phyloP scores from a whole-genome alignment of 1,140 invertebrate species.

The Diploscapter pachys region DNA sequence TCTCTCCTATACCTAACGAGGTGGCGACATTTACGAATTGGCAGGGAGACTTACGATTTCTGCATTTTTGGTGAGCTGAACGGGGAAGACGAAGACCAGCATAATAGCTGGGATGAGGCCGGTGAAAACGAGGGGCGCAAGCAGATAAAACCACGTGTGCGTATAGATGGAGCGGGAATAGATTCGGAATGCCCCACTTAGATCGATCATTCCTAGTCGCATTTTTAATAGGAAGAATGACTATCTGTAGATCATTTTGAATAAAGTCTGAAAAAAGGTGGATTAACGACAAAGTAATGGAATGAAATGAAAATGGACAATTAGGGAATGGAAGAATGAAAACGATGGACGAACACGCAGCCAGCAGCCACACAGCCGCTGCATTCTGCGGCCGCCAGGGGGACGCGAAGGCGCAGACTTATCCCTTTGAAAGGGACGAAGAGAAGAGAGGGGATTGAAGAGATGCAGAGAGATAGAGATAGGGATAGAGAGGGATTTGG shows the following conservation, averaged over 20 bases:
- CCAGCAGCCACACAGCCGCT: no score
- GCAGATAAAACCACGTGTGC: constrained; percentile 11
- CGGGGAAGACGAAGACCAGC: constrained; percentile 34
- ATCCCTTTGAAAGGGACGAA: no score
- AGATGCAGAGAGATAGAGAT: no score
- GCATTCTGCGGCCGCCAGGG: no score
- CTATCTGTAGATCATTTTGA: no score
- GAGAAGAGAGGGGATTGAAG: no score
- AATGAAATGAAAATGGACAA: constrained; percentile 20
- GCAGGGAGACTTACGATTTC: constrained; percentile 43
- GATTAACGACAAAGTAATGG: constrained; percentile 24
- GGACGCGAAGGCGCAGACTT: no score
- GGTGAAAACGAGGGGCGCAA: constrained; percentile 30
- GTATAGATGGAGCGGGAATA: constrained; percentile 30
- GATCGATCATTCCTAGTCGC: no score
- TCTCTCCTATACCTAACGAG: neutral
- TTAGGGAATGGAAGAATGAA: no score
- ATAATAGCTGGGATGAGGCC: constrained; percentile 35
- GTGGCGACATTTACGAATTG: neutral
- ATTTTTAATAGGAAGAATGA: no score
- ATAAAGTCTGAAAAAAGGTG: neutral
- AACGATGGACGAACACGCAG: no score
- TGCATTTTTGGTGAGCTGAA: constrained; percentile 45
- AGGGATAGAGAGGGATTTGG: no score
- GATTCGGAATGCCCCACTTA: neutral